phyloP scores from a whole-genome alignment of 2,113 vertebrate species.

The Odocoileus virginianus region DNA sequence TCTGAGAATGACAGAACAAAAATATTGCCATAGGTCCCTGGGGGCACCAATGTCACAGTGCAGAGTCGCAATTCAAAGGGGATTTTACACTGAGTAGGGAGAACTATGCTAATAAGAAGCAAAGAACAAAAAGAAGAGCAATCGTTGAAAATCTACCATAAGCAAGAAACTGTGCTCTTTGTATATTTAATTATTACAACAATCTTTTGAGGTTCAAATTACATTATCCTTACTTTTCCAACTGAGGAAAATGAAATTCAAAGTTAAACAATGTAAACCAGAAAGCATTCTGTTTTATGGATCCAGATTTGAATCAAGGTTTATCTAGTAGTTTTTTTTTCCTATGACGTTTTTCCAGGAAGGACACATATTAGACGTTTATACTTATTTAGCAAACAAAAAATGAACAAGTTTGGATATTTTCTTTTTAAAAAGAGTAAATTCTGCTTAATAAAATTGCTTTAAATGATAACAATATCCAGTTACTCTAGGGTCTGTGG shows the following conservation, averaged over 20 bases:
- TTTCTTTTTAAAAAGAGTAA: not conserved
- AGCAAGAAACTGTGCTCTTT: not conserved
- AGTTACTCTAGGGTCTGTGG: not conserved
- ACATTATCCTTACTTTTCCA: not conserved
- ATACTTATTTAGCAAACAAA: not conserved
- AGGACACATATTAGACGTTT: not conserved
- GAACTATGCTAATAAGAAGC: not conserved
- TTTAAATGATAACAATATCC: not conserved
- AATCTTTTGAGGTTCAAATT: not conserved
- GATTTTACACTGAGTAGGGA: not conserved
- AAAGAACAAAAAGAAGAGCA: not conserved
- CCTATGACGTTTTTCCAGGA: not conserved
- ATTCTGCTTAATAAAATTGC: not conserved
- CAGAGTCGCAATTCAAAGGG: not conserved
- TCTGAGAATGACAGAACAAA: not conserved
- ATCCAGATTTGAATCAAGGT: not conserved
- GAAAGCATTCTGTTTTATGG: not conserved
- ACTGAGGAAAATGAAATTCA: not conserved
- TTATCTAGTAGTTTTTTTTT: not conserved
- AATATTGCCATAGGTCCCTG: not conserved
- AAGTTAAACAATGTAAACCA: not conserved
- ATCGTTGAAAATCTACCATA: not conserved
- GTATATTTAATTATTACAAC: not conserved
- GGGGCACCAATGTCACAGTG: rapidly evolving
- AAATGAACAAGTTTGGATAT: not conserved